phyloP scores from a whole-genome alignment of 2,888 invertebrate genomes.

The Leptopilina syphax region DNA sequence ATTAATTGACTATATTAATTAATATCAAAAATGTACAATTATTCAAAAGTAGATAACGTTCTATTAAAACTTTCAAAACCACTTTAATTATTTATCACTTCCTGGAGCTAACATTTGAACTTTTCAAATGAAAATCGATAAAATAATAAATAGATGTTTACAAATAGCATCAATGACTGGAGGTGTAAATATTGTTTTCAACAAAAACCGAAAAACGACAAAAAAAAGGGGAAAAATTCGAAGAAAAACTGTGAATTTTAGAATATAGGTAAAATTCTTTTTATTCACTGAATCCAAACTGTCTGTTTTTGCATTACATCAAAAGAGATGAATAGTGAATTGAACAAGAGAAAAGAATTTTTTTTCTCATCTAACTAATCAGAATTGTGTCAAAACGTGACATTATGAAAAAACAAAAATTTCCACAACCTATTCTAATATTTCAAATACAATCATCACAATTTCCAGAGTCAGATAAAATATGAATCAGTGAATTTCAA shows the following conservation, averaged over 20 bases:
- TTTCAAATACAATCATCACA: slow-evolving; percentile 1
- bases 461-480: too few species aligned
- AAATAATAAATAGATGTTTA: neutral
- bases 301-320: neutral
- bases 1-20: neutral
- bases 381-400: slow-evolving; percentile 6
- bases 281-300: neutral
- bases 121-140: neutral
- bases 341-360: neutral
- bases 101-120: neutral
- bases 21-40: too few species aligned
- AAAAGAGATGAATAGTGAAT: slow-evolving; percentile 9
- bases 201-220: neutral
- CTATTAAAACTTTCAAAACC: neutral
- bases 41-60: too few species aligned
- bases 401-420: neutral
- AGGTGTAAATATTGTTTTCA: neutral
- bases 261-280: slow-evolving; percentile 4
- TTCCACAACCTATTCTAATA: slow-evolving; percentile 2
- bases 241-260: slow-evolving; percentile 10
- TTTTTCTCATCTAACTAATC: slow-evolving; percentile 6
- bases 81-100: neutral
- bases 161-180: slow-evolving; percentile 3
- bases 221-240: neutral
- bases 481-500: too few species aligned